Conservation (phyloP, 2,797 vertebrate species). For the Calcarius lapponicus region DNA sequence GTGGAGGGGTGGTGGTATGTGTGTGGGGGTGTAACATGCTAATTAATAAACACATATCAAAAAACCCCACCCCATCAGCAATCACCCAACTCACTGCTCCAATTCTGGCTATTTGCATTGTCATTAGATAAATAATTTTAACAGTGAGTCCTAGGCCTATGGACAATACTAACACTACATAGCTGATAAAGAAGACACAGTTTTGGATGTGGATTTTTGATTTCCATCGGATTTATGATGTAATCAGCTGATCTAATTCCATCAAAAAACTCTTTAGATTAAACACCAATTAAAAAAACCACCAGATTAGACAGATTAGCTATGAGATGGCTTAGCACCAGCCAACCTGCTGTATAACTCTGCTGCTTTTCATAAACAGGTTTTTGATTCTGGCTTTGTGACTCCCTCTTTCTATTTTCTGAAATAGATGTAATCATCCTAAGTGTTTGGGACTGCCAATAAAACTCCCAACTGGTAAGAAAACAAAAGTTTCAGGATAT, state of each 20-base stretch:
- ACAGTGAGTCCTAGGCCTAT: not conserved
- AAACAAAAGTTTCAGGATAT: not conserved
- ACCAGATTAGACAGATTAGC: not conserved
- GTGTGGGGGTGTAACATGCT: rapidly evolving
- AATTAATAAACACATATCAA: not conserved
- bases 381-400: not conserved
- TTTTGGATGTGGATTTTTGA: not conserved
- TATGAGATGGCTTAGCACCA: not conserved
- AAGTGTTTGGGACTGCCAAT: not conserved
- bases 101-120: not conserved
- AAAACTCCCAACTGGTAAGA: not conserved
- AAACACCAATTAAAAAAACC: not conserved
- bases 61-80: not conserved
- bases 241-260: not conserved
- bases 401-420: not conserved
- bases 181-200: not conserved
- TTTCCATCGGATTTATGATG: not conserved
- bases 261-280: not conserved
- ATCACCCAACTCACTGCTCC: not conserved
- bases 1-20: no score
- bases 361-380: not conserved
- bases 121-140: not conserved
- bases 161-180: not conserved
- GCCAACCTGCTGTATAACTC: not conserved
- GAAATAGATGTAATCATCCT: not conserved